phyloP scores from a whole-genome alignment of 2,888 invertebrate genomes.

The Pterostichus niger region DNA sequence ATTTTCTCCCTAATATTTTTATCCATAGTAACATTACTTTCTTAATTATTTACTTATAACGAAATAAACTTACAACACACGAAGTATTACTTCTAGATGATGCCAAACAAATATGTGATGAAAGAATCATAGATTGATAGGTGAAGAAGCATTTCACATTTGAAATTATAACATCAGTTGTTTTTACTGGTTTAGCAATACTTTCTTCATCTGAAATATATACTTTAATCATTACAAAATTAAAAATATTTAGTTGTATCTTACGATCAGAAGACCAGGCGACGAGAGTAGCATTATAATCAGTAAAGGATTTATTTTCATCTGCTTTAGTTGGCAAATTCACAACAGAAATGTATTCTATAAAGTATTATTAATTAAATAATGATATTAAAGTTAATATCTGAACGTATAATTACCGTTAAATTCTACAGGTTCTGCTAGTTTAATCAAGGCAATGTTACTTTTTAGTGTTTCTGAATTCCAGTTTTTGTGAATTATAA shows the following conservation, averaged over 20 bases:
- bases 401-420: background rate
- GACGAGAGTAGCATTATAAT: background rate
- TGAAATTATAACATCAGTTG: background rate
- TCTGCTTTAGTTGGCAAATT: background rate
- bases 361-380: background rate
- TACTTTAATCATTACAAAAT: background rate
- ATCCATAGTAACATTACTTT: background rate
- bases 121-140: background rate
- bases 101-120: background rate
- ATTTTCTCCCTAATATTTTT: background rate
- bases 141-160: background rate
- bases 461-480: background rate
- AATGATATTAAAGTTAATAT: background rate
- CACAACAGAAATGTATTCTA: background rate
- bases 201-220: background rate
- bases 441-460: background rate
- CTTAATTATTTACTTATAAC: background rate
- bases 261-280: background rate
- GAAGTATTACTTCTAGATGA: background rate
- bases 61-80: conserved; percentile 4
- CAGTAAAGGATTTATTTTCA: background rate
- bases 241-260: background rate
- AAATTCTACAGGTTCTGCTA: background rate
- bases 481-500: background rate
- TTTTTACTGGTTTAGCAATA: background rate